Evolutionary conservation across 2,888 invertebrate species (phyloP).

Genomic region (Gymnocheta viridis): DNA sequence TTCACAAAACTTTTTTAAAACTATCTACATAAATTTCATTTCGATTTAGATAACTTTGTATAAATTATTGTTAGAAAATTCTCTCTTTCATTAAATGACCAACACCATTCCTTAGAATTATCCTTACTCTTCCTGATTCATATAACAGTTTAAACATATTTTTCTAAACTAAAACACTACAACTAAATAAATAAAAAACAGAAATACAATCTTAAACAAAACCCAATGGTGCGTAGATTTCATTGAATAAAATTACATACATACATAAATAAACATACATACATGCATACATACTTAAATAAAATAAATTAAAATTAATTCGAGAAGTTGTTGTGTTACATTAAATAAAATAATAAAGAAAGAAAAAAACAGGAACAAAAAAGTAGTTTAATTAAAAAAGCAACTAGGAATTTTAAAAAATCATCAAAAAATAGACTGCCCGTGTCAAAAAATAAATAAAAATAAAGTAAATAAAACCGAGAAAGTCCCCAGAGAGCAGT

Average conservation of each 20-base stretch:
- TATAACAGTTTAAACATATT: background rate
- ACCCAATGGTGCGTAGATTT: constrained; percentile 68
- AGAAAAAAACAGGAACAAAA: background rate
- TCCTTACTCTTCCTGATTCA: constrained; percentile 26
- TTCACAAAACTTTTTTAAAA: no score
- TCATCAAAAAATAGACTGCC: constrained; percentile 69
- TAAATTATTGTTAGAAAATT: constrained; percentile 35
- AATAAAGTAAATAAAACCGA: constrained; percentile 53
- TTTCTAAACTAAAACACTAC: constrained; percentile 3
- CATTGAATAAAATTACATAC: constrained; percentile 45
- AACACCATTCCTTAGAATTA: constrained; percentile 26
- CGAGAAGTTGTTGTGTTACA: constrained; percentile 69
- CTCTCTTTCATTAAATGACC: constrained; percentile 28
- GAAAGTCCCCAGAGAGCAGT: constrained; percentile 70
- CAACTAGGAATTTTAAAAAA: constrained; percentile 60
- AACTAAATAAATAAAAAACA: constrained; percentile 33
- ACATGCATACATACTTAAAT: no score
- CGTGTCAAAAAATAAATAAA: constrained; percentile 64
- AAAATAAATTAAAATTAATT: constrained; percentile 55
- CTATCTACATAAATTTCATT: background rate
- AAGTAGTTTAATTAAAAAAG: constrained; percentile 60
- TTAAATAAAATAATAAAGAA: constrained; percentile 29
- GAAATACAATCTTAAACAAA: constrained; percentile 64
- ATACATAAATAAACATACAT: constrained; percentile 29
- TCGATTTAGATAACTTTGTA: background rate